A percentile compares a stretch with the other conserved stretches of the same genome.
Evolutionary conservation across 1,140 invertebrate genomes (phyloP).

Genomic region (Dysdera silvatica): DNA sequence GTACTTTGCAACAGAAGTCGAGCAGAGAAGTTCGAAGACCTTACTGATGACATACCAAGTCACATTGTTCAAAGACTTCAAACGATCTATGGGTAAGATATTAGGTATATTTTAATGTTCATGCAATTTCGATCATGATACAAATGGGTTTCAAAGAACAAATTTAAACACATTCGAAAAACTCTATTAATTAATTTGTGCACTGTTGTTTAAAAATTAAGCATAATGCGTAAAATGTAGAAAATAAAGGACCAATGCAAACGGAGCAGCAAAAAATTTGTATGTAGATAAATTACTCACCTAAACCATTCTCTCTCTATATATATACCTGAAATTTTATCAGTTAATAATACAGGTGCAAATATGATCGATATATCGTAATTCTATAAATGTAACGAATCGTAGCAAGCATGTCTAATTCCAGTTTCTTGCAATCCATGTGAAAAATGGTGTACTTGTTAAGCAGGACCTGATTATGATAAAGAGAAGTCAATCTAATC

Average conservation of each 20-base stretch:
- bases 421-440: no score
- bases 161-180: conserved; percentile 56
- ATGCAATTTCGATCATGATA: conserved; percentile 41
- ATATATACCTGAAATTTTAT: no score
- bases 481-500: no score
- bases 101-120: not conserved
- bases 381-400: no score
- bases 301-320: no score
- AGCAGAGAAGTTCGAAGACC: conserved; percentile 63
- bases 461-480: no score
- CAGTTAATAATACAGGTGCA: no score
- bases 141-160: conserved; percentile 55
- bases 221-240: conserved; percentile 66
- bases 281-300: no score
- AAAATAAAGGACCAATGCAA: conserved; percentile 60
- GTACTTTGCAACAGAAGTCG: conserved; percentile 51
- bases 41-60: conserved; percentile 56
- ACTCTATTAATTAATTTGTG: conserved; percentile 51
- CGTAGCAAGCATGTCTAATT: no score
- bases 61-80: conserved; percentile 47
- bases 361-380: no score
- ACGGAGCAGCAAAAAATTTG: no score
- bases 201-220: conserved; percentile 61
- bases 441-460: no score
- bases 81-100: conserved; percentile 43